Conservation (phyloP, 2,113 vertebrate genomes). For the Gobius niger region DNA sequence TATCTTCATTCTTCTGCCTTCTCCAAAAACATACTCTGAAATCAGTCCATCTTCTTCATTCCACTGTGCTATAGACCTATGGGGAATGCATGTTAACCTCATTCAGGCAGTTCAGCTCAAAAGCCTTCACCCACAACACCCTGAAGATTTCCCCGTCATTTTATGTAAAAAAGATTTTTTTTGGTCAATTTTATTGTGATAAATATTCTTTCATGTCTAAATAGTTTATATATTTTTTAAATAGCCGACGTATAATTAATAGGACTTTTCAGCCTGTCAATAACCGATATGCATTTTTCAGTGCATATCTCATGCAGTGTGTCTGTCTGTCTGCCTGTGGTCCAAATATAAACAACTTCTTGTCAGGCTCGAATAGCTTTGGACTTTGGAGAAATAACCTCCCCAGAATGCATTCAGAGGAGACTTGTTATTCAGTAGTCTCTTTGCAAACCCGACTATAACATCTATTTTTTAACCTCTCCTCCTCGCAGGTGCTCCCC, state of each 20-base stretch:
- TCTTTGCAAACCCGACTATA: background rate
- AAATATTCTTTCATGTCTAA: background rate
- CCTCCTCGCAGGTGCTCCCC: background rate
- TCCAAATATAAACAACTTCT: constrained; percentile 4
- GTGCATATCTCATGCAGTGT: constrained; percentile 1
- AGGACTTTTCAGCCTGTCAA: background rate
- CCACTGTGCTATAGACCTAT: too few relatives aligned
- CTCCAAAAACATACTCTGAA: too few relatives aligned
- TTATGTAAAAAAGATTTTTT: too few relatives aligned
- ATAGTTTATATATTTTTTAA: too few relatives aligned
- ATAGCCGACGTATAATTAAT: too few relatives aligned
- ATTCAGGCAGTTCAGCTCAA: too few relatives aligned
- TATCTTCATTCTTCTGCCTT: too few relatives aligned
- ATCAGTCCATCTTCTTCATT: too few relatives aligned
- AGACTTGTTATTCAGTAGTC: constrained; percentile 1
- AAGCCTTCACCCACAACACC: too few relatives aligned
- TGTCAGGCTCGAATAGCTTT: background rate
- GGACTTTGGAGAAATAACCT: background rate
- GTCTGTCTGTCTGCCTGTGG: background rate
- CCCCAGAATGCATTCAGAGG: constrained; percentile 5
- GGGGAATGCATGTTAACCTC: too few relatives aligned
- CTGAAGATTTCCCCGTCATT: too few relatives aligned
- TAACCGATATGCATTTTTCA: background rate
- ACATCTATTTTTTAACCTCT: constrained; percentile 9
- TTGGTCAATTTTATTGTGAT: background rate